Conservation (phyloP, 1,140 invertebrate genomes). For the Monochamus saltuarius region DNA sequence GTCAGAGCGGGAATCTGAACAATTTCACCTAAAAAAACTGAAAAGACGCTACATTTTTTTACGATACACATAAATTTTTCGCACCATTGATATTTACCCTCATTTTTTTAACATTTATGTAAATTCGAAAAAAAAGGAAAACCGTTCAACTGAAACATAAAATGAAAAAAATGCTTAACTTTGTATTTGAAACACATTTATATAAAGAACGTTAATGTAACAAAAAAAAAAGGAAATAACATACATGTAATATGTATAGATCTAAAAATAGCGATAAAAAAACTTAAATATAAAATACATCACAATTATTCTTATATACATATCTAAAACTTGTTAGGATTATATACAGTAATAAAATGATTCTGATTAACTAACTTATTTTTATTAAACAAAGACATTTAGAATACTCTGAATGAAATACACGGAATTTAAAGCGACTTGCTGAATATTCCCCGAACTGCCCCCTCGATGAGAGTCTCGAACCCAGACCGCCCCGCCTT, state of each 20-base stretch:
- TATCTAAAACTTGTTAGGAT: neutral
- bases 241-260: slow-evolving; percentile 20
- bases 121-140: neutral
- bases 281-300: neutral
- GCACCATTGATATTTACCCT: slow-evolving; percentile 5
- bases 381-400: neutral
- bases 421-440: neutral
- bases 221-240: slow-evolving; percentile 10
- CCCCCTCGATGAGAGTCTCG: neutral
- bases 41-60: too few species aligned
- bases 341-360: too few species aligned
- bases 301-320: neutral
- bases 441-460: neutral
- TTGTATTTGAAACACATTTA: slow-evolving; percentile 5
- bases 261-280: slow-evolving; percentile 15
- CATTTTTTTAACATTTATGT: slow-evolving; percentile 1
- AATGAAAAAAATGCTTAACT: slow-evolving; percentile 7
- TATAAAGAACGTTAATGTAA: slow-evolving; percentile 7
- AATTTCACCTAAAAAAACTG: too few species aligned
- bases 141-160: neutral
- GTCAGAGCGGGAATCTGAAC: too few species aligned
- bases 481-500: neutral
- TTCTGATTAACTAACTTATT: neutral
- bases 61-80: too few species aligned
- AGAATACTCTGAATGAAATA: neutral